A percentile compares a stretch with the other conserved stretches of the same genome.
phyloP scores from a whole-genome alignment of 2,888 invertebrate species.

The Apantesis nais region DNA sequence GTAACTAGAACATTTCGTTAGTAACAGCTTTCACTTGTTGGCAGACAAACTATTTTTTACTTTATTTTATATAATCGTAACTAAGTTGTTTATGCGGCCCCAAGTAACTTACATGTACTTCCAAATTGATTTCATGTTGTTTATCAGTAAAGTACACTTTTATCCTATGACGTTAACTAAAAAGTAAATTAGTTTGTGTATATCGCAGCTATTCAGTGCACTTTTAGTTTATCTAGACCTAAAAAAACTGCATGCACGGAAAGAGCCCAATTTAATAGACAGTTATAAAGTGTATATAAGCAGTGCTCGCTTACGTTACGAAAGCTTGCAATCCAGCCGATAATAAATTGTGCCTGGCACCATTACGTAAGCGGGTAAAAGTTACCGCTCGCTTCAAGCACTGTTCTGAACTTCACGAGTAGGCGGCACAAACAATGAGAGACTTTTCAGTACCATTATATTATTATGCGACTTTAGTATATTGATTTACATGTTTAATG shows the following conservation, averaged over 20 bases:
- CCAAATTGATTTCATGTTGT: slow-evolving; percentile 15
- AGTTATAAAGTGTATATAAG: slow-evolving; percentile 60
- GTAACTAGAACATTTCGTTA: slow-evolving; percentile 38
- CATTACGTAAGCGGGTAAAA: slow-evolving; percentile 82
- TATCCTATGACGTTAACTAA: background rate
- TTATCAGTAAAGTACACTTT: slow-evolving; percentile 9
- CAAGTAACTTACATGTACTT: slow-evolving; percentile 6
- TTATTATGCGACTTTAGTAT: background rate
- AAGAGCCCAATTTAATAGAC: slow-evolving; percentile 50
- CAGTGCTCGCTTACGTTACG: slow-evolving; percentile 75
- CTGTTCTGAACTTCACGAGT: slow-evolving; percentile 75
- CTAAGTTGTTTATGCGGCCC: background rate
- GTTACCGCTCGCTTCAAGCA: slow-evolving; percentile 74
- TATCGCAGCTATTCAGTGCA: background rate
- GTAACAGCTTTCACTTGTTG: slow-evolving; percentile 56
- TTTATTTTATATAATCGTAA: background rate
- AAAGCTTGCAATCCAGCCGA: slow-evolving; percentile 78
- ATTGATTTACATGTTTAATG: background rate
- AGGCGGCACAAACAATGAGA: slow-evolving; percentile 46
- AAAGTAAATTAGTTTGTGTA: background rate
- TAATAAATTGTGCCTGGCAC: slow-evolving; percentile 80
- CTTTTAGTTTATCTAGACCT: slow-evolving; percentile 26
- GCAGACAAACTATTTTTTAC: slow-evolving; percentile 21
- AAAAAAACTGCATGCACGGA: slow-evolving; percentile 58
- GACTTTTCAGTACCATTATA: slow-evolving; percentile 16